Evolutionary conservation across 2,888 invertebrate genomes (phyloP), one percentile per base, ranked within the genome.

Genomic region (Volucella inflata): DNA sequence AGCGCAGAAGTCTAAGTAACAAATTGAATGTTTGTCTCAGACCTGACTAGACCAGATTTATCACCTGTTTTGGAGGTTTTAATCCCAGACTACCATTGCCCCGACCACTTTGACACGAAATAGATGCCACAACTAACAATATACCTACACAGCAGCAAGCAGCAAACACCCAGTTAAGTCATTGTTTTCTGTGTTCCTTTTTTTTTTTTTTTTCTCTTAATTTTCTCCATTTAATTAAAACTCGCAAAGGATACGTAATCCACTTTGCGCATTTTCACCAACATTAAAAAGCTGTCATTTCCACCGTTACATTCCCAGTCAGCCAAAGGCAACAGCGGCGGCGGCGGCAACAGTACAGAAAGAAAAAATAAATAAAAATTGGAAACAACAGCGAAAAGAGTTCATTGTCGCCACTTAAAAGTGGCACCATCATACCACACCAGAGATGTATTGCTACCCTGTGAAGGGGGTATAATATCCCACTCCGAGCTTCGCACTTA

Each of bases 351-450:
- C 12, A 36, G 14, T 30, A 6, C 30, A n/a, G 3, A 4, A 36
- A 6, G 21, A 10, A 12, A 21, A 51, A 42, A 59, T 17, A 16
- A 30, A 42, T 51, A 82, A 62, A 77, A 42, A 44, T n/a, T 30
- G 6, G 30, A 30, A 30, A 30, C 30, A 55, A 40, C 10, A 44
- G 10, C 12, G 67, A 50, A 77, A 79, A 84, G 75, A 60, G 71
- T 84, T 84, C 78, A 79, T 71, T 84, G 84, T 65, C 79, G 67
- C 75, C 75, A 79, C 55, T 75, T 79, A 74, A 79, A 53, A 75
- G 53, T 42, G 59, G 70, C 51, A 44, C 48, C 53, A 53, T n/a
- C 12, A 17, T 17, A 30, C 12, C 53, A 16, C 6, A 30, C 6
- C 30, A 30, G 4, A 30, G 30, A n/a, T n/a, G n/a, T n/a, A n/a